Evolutionary conservation across 2,888 invertebrate genomes (phyloP), one percentile per base, ranked within the genome.

Genomic region (Endomychus coccineus): DNA sequence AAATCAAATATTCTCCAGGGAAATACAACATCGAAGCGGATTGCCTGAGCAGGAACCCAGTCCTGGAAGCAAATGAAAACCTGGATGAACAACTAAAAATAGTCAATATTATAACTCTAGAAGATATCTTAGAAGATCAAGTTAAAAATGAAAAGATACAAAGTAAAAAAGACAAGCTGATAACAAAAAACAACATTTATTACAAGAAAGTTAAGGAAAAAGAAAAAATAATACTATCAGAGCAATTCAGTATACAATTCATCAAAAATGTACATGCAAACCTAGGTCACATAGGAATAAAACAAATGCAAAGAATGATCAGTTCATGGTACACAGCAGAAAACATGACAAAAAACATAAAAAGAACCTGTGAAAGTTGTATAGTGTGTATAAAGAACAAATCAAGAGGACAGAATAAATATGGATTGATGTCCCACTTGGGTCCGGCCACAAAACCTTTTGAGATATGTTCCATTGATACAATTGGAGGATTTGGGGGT

Each of bases 1-100:
- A 31, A 36, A 33, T 36, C n/a, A 36, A 3, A 36, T 29, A 36
- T 14, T 3, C n/a, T 10, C 36, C 36, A 9, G 36, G 36, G 4
- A 36, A 31, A 36, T 15, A 15, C 9, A 21, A 39, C 14, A 4
- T 16, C 17, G 46, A 47, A 35, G 49, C 46, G 21, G 47, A 43
- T 23, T 36, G 38, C 43, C 45, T 29, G 2, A 29, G 29, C 4
- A 29, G 17, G 16, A 30, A 17, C 11, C 19, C 30, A 19, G 30
- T 30, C 3, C 11, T 30, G 6, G 19, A 17, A 30, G 1, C 19
- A 2, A 7, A 30, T 17, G 29, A 29, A 15, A 30, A 30, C 3
- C 4, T 3, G 3, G 12, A 19, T 10, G 7, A 30, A 5, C 2
- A 19, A 12, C n/a, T 17, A 29, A 12, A n/a, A 28, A 28, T 16